Base-by-base conservation (phyloP, 1,140 invertebrate species). In the Hypothenemus hampei region DNA sequence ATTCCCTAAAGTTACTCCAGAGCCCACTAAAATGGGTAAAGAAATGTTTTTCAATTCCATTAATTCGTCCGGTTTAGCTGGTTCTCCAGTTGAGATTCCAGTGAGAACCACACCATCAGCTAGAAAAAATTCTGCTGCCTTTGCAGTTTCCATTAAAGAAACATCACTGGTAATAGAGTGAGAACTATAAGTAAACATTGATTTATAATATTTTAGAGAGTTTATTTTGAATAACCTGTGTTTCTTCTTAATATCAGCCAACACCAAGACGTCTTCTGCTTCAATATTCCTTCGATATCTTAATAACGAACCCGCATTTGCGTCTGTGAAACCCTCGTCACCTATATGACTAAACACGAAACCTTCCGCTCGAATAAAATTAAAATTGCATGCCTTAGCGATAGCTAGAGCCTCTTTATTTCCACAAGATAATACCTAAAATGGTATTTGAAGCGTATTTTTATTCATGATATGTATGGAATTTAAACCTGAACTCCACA, bases 211-310 rank as follows among this genome's bases (percentile, higher is more conserved):
- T 29, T 29, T 29, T n/a, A 29, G 26, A 29, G 26, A 29, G 26
- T 29, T 29, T 37, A 11, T 37, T 21, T 6, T 35, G 35, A 36
- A 40, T 59, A 64, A 85, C 84, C 83, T 86, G 65, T 93, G 89
- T 68, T 93, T 93, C 66, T 93, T 93, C 66, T 93, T 93, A 3
- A 93, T 80, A 74, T 93, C 90, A 2, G 83, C 80, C 49, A 90
- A 83, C 11, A 92, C 72, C 3, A 81, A 65, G 6, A 93, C 70
- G 66, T 86, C 61, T 21, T 89, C 77, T 7, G 87, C 87, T 29
- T 77, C 79, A 48, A 93, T 86, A 13, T 74, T 62, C 61, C 72
- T 80, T 20, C 89, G 70, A 66, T 89, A 92, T 47, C 90, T 69
- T 7, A 91, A 62, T 21, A 93, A 64, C 31, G 73, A 64, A 0